A percentile compares a stretch with the other conserved stretches of the same genome.
phyloP scores from a whole-genome alignment of 2,888 invertebrate species.

The Agelastica alni region DNA sequence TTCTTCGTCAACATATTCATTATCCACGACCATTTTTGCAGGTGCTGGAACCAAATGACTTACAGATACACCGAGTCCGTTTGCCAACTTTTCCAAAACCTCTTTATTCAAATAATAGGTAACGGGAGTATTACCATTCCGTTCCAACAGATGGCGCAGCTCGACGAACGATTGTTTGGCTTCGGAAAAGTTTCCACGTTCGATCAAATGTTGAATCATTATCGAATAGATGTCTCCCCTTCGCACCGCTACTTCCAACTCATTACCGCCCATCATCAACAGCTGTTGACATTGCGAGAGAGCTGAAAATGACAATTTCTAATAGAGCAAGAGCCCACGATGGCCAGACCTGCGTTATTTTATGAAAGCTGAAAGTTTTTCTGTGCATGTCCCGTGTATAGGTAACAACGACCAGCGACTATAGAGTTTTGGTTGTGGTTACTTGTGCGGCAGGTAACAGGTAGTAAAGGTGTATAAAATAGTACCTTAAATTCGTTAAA shows the following conservation, averaged over 20 bases:
- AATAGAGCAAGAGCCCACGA: no score
- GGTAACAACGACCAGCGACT: no score
- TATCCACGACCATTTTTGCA: slow-evolving; percentile 6
- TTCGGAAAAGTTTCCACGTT: slow-evolving; percentile 49
- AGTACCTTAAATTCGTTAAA: no score
- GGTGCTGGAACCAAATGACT: slow-evolving; percentile 44
- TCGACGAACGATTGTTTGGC: slow-evolving; percentile 52
- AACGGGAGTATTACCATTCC: slow-evolving; percentile 46
- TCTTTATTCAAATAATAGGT: slow-evolving; percentile 56
- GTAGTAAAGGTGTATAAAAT: no score
- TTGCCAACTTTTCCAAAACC: slow-evolving; percentile 51
- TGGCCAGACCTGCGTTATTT: no score
- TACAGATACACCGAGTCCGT: slow-evolving; percentile 51
- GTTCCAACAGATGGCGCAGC: slow-evolving; percentile 49
- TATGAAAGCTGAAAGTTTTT: no score
- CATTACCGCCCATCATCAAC: slow-evolving; percentile 48
- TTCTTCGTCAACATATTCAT: slow-evolving; percentile 32
- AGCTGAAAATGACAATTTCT: slow-evolving; percentile 39
- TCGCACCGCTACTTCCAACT: slow-evolving; percentile 53
- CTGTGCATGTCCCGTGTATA: no score
- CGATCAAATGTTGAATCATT: slow-evolving; percentile 54
- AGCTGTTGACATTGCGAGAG: slow-evolving; percentile 54
- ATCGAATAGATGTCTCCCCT: slow-evolving; percentile 56
- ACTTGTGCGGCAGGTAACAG: no score
- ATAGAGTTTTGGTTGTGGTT: no score